Evolutionary conservation across 2,797 vertebrate species (phyloP), one percentile per base, ranked within the genome.

Genomic region (Spea hammondii): DNA sequence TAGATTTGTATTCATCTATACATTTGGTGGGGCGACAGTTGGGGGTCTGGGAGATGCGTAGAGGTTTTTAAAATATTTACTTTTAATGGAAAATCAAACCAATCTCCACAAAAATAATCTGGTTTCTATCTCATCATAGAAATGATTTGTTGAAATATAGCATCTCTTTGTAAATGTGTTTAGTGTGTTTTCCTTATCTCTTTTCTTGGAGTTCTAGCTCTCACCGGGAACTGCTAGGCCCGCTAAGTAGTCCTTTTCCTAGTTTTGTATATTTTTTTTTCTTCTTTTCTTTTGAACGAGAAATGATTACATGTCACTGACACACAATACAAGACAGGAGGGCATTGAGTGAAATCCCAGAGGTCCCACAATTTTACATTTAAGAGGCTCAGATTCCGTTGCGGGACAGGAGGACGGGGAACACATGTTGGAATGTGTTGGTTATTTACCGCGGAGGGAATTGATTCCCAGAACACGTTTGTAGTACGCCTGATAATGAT

Each of bases 391-490:
- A 2, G 66, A 69, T 70, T 44, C 47, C 45, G 46, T 48, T 54
- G 55, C 49, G n/a, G 69, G 64, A 65, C 14, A 71, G 32, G 59
- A 45, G 32, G 32, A 13, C 44, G 54, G 60, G 65, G 69, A 78
- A 65, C 76, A 71, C 71, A 71, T 71, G 76, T 71, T 77, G 76
- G 57, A 65, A 65, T 71, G 53, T 71, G 59, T 78, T 72, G 14
- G 49, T 78, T 72, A 48, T 44, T 9, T 71, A 78, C 77, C 68
- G 72, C 72, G 55, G 69, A 72, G 50, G 70, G 65, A 51, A n/a
- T 32, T 50, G 65, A 72, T 66, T 78, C 77, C 77, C 76, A 45
- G 45, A 72, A 72, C 62, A 66, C 66, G 70, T 62, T 32, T 78
- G 70, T 55, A 46, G 67, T 72, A 46, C 62, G 72, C 62, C 72